These are phyloP conservation scores for Struthidea cinerea DNA, from an alignment of 2,113 vertebrate species.

Conservation along the genomic window DNA sequence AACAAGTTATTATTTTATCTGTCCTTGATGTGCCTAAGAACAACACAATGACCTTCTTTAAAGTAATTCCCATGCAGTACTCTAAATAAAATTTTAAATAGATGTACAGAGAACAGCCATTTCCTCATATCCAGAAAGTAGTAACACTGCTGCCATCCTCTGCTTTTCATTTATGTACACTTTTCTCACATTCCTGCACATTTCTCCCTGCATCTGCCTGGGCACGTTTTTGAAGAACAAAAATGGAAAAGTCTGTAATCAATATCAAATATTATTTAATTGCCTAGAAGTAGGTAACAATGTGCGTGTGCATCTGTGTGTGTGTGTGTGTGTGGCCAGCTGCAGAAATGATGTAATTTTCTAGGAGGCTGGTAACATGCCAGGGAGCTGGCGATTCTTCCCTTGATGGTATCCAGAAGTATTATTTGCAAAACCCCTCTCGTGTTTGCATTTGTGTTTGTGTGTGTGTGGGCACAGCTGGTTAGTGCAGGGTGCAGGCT, in stretches of 20 bases:
- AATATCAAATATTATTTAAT: not conserved
- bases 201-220: not conserved
- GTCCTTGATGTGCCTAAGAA: not conserved
- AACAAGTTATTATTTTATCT: conserved; percentile 25
- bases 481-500: not conserved
- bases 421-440: not conserved
- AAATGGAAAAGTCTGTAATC: not conserved
- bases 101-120: not conserved
- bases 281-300: not conserved
- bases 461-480: not conserved
- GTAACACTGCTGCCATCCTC: conserved; percentile 63
- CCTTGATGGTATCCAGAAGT: not conserved
- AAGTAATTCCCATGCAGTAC: not conserved
- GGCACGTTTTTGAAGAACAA: not conserved
- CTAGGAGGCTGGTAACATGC: not conserved
- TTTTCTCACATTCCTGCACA: not conserved
- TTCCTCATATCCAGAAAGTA: conserved; percentile 36
- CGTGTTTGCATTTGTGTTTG: not conserved
- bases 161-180: conserved; percentile 41
- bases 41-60: conserved; percentile 6
- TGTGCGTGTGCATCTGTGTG: not conserved
- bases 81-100: not conserved
- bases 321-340: not conserved
- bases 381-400: not conserved
- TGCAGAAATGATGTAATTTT: not conserved